Conservation (phyloP, 2,888 invertebrate genomes). For the Osedax fenrisi region DNA sequence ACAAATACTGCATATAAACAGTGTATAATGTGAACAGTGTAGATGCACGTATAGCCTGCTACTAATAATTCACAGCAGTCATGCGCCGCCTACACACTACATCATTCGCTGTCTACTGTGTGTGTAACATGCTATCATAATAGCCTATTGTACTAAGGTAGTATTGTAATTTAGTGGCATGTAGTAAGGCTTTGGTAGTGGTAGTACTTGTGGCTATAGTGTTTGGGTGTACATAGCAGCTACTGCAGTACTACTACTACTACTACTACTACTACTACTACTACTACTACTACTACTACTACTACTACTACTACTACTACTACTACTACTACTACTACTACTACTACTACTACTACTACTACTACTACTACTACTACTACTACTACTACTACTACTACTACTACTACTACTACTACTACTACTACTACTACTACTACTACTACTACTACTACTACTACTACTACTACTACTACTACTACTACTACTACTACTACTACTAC, state of each 20-base stretch:
- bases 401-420: not conserved
- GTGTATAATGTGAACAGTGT: no score
- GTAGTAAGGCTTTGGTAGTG: no score
- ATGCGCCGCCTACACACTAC: no score
- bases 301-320: not conserved
- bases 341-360: not conserved
- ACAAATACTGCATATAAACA: no score
- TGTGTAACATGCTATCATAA: no score
- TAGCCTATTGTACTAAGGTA: no score
- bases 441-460: not conserved
- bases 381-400: not conserved
- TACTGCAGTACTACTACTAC: not conserved
- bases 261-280: not conserved
- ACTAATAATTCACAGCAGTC: no score
- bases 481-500: not conserved
- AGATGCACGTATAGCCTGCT: no score
- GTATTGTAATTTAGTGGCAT: no score
- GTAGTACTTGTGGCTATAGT: no score
- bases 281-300: slow-evolving; percentile 2
- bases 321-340: not conserved
- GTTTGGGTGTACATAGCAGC: no score
- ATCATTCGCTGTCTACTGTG: no score
- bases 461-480: not conserved
- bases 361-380: not conserved
- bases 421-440: not conserved